Evolutionary conservation across 2,797 vertebrate genomes (phyloP).

Genomic region (Onychomys leucogaster): DNA sequence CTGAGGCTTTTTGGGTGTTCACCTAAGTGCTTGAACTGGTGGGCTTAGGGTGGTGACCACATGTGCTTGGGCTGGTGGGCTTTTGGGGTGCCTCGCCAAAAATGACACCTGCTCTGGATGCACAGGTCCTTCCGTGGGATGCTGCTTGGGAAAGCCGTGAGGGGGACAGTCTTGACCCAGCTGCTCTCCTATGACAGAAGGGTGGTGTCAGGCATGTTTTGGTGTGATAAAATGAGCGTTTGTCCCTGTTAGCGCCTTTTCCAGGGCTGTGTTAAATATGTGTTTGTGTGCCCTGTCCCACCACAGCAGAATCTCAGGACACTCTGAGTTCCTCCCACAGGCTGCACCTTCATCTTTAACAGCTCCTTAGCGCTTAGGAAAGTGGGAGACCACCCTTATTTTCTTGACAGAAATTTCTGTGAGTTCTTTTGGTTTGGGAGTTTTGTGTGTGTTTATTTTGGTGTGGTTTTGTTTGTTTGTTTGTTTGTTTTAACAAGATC

Average conservation of each 20-base stretch:
- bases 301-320: neutral
- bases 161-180: fast-evolving
- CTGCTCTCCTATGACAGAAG: neutral
- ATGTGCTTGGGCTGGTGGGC: neutral
- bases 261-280: fast-evolving
- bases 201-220: neutral
- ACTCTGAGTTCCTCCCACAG: neutral
- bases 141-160: neutral
- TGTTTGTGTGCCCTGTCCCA: neutral
- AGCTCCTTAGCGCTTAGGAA: fast-evolving
- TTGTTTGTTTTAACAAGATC: neutral
- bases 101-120: neutral
- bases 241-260: no score
- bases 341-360: neutral
- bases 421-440: neutral
- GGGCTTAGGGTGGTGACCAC: neutral
- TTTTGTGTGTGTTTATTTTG: neutral
- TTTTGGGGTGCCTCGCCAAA: neutral
- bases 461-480: neutral
- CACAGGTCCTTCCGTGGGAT: neutral
- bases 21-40: neutral
- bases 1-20: neutral
- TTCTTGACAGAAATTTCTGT: neutral
- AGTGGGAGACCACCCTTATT: neutral
- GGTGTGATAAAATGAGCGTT: no score